A percentile compares a stretch with the other conserved stretches of the same genome.
Conservation (phyloP, 2,888 invertebrate species). For the Sthenelais limicola region DNA sequence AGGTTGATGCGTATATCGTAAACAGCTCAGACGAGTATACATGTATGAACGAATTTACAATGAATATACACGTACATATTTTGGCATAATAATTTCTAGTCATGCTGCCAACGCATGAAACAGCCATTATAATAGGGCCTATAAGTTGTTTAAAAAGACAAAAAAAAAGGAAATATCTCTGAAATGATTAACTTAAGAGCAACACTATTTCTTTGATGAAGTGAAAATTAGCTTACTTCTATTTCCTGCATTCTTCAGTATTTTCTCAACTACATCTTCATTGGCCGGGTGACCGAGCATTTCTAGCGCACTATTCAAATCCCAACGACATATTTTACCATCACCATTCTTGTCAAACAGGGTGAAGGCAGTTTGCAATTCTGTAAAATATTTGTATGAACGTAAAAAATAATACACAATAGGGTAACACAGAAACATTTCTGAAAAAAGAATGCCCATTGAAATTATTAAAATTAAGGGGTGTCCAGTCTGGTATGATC, state of each 20-base stretch:
- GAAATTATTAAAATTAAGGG: too few relatives aligned
- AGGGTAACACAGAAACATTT: neutral
- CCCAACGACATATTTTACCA: conserved; percentile 8
- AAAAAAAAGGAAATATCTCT: neutral
- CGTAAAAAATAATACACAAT: neutral
- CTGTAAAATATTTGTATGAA: neutral
- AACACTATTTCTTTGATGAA: neutral
- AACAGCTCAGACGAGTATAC: too few relatives aligned
- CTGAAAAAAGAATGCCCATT: neutral
- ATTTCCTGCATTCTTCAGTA: conserved; percentile 6
- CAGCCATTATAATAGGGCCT: too few relatives aligned
- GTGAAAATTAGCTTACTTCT: neutral
- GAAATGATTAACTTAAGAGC: neutral
- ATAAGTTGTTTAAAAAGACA: too few relatives aligned
- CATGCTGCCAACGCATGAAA: too few relatives aligned
- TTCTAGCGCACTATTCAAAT: neutral
- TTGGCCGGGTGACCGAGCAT: conserved; percentile 7
- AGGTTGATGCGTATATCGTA: too few relatives aligned
- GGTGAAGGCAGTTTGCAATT: conserved; percentile 12
- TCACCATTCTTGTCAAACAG: conserved; percentile 27
- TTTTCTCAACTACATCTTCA: neutral
- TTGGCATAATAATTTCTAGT: too few relatives aligned
- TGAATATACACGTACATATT: too few relatives aligned
- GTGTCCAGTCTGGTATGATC: too few relatives aligned
- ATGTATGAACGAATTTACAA: too few relatives aligned